These are phyloP conservation scores for Atlantisia rogersi DNA, from an alignment of 2,113 vertebrate species.

Conservation along the genomic window DNA sequence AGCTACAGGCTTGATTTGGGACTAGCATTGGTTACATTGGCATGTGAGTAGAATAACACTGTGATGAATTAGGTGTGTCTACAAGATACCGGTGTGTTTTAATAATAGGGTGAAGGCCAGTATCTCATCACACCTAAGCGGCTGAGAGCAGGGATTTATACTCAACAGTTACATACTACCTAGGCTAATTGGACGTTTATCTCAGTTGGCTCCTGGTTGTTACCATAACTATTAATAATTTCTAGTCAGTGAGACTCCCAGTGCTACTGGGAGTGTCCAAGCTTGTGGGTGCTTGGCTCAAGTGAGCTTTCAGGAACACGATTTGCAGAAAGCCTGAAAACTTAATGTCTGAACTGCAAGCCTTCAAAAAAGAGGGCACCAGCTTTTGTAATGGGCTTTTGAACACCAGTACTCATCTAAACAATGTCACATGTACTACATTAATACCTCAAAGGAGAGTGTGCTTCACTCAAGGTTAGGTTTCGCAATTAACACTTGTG, in stretches of 20 bases:
- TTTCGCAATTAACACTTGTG: not conserved
- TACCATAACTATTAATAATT: conserved; percentile 16
- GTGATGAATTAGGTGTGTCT: not conserved
- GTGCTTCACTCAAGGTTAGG: not conserved
- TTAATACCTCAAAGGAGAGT: not conserved
- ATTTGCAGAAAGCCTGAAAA: not conserved
- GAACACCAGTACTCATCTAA: not conserved
- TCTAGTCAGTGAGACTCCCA: not conserved
- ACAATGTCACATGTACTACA: not conserved
- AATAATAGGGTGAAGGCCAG: not conserved
- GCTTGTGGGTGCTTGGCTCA: not conserved
- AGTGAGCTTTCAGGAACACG: not conserved
- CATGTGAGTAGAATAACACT: not conserved
- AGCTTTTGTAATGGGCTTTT: not conserved
- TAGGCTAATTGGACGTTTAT: conserved; percentile 32
- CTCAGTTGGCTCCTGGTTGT: conserved; percentile 14
- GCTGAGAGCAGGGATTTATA: not conserved
- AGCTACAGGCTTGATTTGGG: accelerated
- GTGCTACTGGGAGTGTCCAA: not conserved
- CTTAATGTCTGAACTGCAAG: not conserved
- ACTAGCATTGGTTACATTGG: accelerated
- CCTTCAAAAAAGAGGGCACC: not conserved
- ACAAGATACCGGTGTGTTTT: not conserved
- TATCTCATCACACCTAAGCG: conserved; percentile 5
- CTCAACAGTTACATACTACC: conserved; percentile 2